Conservation (phyloP, 2,888 invertebrate genomes). For the Pyrocoelia pectoralis region DNA sequence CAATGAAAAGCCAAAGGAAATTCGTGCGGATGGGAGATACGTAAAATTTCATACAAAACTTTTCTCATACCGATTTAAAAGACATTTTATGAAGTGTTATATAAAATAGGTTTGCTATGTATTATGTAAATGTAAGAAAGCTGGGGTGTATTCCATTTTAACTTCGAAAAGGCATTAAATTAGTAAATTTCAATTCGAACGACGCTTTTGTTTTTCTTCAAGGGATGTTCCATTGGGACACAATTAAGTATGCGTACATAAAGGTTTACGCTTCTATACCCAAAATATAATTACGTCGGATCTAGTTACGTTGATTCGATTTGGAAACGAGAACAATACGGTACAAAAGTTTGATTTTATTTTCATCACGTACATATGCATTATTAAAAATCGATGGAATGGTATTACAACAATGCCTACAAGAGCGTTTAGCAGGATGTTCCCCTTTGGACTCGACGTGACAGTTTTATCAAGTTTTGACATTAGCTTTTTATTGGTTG, state of each 20-base stretch:
- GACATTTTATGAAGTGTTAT: slow-evolving; percentile 26
- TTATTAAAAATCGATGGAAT: slow-evolving; percentile 39
- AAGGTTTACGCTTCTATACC: slow-evolving; percentile 15
- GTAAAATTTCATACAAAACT: not conserved
- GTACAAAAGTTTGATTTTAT: slow-evolving; percentile 32
- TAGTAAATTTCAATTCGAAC: slow-evolving; percentile 22
- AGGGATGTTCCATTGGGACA: slow-evolving; percentile 4
- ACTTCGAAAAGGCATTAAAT: slow-evolving; percentile 20
- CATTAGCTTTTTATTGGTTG: slow-evolving; percentile 21
- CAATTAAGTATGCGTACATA: slow-evolving; percentile 23
- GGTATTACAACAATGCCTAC: slow-evolving; percentile 36
- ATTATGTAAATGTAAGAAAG: slow-evolving; percentile 26
- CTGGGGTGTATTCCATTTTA: not conserved
- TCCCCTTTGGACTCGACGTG: slow-evolving; percentile 34
- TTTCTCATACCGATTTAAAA: slow-evolving; percentile 22
- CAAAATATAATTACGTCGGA: slow-evolving; percentile 24
- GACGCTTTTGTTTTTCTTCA: slow-evolving; percentile 9
- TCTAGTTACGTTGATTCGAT: slow-evolving; percentile 30
- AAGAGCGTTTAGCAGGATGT: slow-evolving; percentile 37
- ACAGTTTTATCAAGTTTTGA: slow-evolving; percentile 31
- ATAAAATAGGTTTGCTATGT: slow-evolving; percentile 19
- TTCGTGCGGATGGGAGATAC: not conserved
- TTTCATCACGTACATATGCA: slow-evolving; percentile 34
- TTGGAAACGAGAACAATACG: slow-evolving; percentile 16
- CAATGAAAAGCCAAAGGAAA: too few species aligned